phyloP scores from a whole-genome alignment of 2,888 invertebrate genomes.

The Lasioglossum pauxillum region DNA sequence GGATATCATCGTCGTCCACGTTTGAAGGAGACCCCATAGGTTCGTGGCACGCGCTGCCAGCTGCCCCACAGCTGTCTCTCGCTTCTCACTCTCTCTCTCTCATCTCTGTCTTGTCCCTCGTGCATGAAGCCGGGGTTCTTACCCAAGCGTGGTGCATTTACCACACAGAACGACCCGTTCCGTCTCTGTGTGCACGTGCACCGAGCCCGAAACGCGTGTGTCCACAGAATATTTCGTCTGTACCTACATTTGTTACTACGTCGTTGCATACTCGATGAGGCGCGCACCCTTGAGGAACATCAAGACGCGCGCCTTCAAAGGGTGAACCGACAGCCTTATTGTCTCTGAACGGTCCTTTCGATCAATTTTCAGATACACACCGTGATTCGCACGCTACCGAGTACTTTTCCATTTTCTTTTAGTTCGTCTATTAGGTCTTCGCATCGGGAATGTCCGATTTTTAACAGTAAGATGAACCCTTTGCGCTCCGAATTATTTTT shows the following conservation, averaged over 20 bases:
- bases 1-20: conserved; percentile 78
- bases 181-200: conserved; percentile 60
- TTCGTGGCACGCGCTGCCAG: conserved; percentile 84
- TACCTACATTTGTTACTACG: conserved; percentile 35
- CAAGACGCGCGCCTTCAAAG: conserved; percentile 22
- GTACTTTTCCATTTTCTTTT: background rate
- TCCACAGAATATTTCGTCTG: conserved; percentile 47
- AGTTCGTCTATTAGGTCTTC: no score
- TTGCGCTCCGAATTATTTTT: no score
- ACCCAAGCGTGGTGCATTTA: conserved; percentile 76
- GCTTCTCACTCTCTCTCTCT: conserved; percentile 61
- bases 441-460: no score
- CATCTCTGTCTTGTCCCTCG: conserved; percentile 63
- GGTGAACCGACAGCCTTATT: conserved; percentile 28
- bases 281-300: conserved; percentile 45
- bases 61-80: conserved; percentile 84
- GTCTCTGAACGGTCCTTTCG: conserved; percentile 8
- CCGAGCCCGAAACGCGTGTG: conserved; percentile 38
- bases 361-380: conserved; percentile 8
- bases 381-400: background rate
- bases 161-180: conserved; percentile 71
- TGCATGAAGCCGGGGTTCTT: conserved; percentile 71
- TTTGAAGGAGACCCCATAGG: conserved; percentile 83
- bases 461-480: no score
- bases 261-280: conserved; percentile 51